phyloP scores from a whole-genome alignment of 2,797 vertebrate genomes.

The Oryzias dopingdopingensis region DNA sequence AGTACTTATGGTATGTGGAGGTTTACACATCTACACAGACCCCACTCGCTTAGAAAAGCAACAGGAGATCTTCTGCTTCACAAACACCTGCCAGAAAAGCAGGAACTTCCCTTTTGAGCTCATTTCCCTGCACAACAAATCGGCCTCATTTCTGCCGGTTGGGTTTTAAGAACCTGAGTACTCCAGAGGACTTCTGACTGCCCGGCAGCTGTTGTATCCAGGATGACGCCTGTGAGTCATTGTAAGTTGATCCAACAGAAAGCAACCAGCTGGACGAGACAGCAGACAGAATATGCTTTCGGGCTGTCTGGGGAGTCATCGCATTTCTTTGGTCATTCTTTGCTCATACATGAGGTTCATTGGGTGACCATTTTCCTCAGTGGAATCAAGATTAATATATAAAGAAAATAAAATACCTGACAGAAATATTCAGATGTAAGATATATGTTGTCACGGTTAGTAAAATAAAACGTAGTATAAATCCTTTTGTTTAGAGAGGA shows the following conservation, averaged over 20 bases:
- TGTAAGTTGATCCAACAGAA: slow-evolving; percentile 35
- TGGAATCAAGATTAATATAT: neutral
- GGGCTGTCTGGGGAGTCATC: neutral
- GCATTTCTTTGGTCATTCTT: slow-evolving; percentile 11
- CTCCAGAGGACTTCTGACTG: slow-evolving; percentile 23
- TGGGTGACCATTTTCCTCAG: neutral
- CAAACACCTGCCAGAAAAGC: slow-evolving; percentile 35
- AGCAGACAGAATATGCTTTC: slow-evolving; percentile 20
- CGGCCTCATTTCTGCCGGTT: slow-evolving; percentile 23
- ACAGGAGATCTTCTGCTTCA: slow-evolving; percentile 37
- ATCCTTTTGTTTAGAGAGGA: neutral
- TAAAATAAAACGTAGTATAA: neutral
- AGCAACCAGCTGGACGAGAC: slow-evolving; percentile 35
- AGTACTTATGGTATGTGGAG: neutral
- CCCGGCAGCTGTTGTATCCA: slow-evolving; percentile 35
- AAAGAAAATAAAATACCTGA: too few relatives aligned
- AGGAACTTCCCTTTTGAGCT: slow-evolving; percentile 22
- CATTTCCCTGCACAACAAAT: slow-evolving; percentile 35
- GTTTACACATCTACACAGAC: slow-evolving; percentile 12
- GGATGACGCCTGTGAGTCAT: slow-evolving; percentile 34
- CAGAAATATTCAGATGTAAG: too few relatives aligned
- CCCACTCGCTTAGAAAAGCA: slow-evolving; percentile 12
- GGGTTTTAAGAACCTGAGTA: slow-evolving; percentile 26
- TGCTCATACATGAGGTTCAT: neutral
- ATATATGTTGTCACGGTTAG: neutral